Conservation (phyloP, 2,113 vertebrate species). For the Ptilorrhoa leucosticta region DNA sequence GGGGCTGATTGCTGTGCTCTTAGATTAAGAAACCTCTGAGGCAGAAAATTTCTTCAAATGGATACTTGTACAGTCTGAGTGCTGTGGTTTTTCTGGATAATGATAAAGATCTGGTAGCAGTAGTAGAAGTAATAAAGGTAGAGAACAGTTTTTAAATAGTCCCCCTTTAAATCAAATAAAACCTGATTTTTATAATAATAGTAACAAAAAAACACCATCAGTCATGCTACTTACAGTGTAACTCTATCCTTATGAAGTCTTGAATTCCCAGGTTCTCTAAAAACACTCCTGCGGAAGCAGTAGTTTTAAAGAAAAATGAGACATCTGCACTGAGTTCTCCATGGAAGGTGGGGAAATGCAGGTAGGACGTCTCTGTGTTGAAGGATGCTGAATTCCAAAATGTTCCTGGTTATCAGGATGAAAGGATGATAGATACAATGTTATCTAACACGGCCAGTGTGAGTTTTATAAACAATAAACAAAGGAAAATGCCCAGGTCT, state of each 20-base stretch:
- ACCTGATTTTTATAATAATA: neutral
- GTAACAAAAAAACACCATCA: neutral
- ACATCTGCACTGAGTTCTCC: conserved; percentile 93
- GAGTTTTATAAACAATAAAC: neutral
- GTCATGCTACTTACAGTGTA: conserved; percentile 83
- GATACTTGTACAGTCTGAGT: neutral
- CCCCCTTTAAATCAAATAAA: neutral
- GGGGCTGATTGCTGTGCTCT: neutral
- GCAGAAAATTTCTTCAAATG: neutral
- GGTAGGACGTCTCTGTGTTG: conserved; percentile 89
- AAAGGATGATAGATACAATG: neutral
- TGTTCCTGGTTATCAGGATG: conserved; percentile 71
- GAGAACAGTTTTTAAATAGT: neutral
- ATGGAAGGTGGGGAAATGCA: conserved; percentile 96
- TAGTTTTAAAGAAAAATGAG: conserved; percentile 95
- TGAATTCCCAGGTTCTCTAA: conserved; percentile 96
- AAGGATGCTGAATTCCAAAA: conserved; percentile 97
- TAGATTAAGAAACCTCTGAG: neutral
- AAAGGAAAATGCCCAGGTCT: neutral
- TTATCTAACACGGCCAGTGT: neutral
- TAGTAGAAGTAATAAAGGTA: neutral
- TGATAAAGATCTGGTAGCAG: neutral
- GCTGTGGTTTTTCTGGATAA: neutral
- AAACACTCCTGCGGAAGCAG: conserved; percentile 89
- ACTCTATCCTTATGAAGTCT: conserved; percentile 93